Percentiles rank a stretch among this genome's conserved stretches.
phyloP scores from a whole-genome alignment of 2,797 vertebrate genomes.

The Hydrolagus colliei region DNA sequence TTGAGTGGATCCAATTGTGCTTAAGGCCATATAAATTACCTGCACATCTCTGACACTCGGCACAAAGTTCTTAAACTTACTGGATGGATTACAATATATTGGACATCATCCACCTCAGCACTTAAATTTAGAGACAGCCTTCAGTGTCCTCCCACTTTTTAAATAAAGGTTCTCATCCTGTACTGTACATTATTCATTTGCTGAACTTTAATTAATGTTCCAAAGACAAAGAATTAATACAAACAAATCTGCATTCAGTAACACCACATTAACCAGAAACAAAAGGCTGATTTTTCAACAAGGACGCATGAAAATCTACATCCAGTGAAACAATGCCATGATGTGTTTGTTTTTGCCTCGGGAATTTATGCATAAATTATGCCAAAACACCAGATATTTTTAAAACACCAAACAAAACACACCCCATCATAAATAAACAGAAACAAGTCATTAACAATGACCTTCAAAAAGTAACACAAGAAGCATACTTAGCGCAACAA shows the following conservation, averaged over 20 bases:
- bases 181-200: background rate
- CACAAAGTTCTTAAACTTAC: too few species aligned
- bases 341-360: background rate
- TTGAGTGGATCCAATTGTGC: too few species aligned
- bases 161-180: background rate
- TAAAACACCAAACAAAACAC: background rate
- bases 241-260: slow-evolving; percentile 12
- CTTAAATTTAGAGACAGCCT: background rate
- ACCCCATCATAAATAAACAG: background rate
- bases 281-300: slow-evolving; percentile 16
- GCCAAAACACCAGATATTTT: background rate
- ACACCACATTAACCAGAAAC: slow-evolving; percentile 21
- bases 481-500: background rate
- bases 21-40: too few species aligned
- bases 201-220: slow-evolving; percentile 4
- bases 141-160: background rate
- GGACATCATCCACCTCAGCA: too few species aligned
- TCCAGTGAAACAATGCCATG: background rate
- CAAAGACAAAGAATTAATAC: slow-evolving; percentile 1
- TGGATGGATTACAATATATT: too few species aligned
- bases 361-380: slow-evolving; percentile 10
- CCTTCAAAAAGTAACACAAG: background rate
- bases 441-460: background rate
- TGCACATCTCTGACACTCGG: too few species aligned
- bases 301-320: slow-evolving; percentile 8